A percentile compares a stretch with the other conserved stretches of the same genome.
phyloP scores from a whole-genome alignment of 2,888 invertebrate species.

The Teinopalpus imperialis region DNA sequence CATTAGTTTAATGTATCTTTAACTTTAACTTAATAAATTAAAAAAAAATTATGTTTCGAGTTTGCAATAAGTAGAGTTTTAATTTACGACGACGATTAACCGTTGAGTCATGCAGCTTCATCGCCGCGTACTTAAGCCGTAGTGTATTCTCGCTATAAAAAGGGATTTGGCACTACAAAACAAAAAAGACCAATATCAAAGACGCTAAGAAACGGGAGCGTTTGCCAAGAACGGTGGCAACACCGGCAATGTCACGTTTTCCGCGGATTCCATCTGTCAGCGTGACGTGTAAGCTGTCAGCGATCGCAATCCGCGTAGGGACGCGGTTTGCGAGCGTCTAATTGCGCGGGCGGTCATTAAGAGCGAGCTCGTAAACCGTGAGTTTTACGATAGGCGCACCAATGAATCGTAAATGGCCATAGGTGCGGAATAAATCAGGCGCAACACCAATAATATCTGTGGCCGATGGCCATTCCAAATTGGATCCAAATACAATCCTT shows the following conservation, averaged over 20 bases:
- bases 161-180: slow-evolving; percentile 38
- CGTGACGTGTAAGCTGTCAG: slow-evolving; percentile 29
- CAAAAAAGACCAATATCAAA: slow-evolving; percentile 31
- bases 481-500: too few relatives aligned
- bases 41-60: too few relatives aligned
- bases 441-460: too few relatives aligned
- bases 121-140: too few relatives aligned
- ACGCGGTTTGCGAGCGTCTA: slow-evolving; percentile 35
- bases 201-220: slow-evolving; percentile 37
- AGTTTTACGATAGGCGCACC: slow-evolving; percentile 50
- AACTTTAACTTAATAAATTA: too few relatives aligned
- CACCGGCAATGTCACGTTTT: slow-evolving; percentile 36
- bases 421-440: slow-evolving; percentile 64
- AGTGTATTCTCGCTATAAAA: slow-evolving; percentile 36
- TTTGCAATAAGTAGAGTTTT: too few relatives aligned
- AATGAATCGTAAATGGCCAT: slow-evolving; percentile 38
- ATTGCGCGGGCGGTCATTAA: slow-evolving; percentile 51
- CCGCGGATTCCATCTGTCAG: slow-evolving; percentile 33
- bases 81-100: too few relatives aligned
- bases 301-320: slow-evolving; percentile 17
- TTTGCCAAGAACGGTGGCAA: slow-evolving; percentile 39
- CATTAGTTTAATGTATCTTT: too few relatives aligned
- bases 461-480: too few relatives aligned
- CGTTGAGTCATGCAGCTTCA: too few relatives aligned
- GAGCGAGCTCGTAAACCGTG: slow-evolving; percentile 48